Conservation (phyloP, 2,888 invertebrate genomes). For the Alitta virens region DNA sequence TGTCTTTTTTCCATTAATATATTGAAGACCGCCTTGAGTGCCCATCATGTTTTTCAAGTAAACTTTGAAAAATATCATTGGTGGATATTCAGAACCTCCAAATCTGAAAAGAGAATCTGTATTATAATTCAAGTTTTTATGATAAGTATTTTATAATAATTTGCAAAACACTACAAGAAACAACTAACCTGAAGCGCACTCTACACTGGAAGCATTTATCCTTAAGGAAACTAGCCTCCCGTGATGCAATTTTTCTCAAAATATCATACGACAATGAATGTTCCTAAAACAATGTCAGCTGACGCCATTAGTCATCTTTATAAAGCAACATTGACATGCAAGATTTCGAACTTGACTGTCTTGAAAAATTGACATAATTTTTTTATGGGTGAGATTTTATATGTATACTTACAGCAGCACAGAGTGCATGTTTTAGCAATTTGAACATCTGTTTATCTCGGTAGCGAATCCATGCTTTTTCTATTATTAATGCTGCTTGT, state of each 20-base stretch:
- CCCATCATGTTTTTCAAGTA: constrained; percentile 32
- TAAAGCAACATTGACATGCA: no score
- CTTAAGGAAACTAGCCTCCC: constrained; percentile 50
- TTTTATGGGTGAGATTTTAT: no score
- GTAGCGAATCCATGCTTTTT: constrained; percentile 52
- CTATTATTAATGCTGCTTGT: constrained; percentile 35
- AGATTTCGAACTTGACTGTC: no score
- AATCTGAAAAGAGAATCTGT: constrained; percentile 37
- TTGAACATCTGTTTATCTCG: constrained; percentile 54
- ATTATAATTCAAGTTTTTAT: no score
- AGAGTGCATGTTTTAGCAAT: constrained; percentile 54
- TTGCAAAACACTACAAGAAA: no score
- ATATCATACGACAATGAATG: constrained; percentile 53
- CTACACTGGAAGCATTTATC: constrained; percentile 47
- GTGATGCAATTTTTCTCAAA: constrained; percentile 51
- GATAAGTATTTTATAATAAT: no score
- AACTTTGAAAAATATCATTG: constrained; percentile 55
- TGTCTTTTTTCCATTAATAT: constrained; percentile 52
- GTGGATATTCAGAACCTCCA: constrained; percentile 56
- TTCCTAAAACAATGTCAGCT: constrained; percentile 48
- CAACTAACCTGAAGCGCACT: constrained; percentile 42
- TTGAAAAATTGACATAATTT: no score
- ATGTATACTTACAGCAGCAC: constrained; percentile 51
- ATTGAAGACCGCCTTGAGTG: constrained; percentile 38
- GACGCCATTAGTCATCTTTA: no score